Evolutionary conservation across 2,797 vertebrate genomes (phyloP).

Genomic region (Falco berigora): DNA sequence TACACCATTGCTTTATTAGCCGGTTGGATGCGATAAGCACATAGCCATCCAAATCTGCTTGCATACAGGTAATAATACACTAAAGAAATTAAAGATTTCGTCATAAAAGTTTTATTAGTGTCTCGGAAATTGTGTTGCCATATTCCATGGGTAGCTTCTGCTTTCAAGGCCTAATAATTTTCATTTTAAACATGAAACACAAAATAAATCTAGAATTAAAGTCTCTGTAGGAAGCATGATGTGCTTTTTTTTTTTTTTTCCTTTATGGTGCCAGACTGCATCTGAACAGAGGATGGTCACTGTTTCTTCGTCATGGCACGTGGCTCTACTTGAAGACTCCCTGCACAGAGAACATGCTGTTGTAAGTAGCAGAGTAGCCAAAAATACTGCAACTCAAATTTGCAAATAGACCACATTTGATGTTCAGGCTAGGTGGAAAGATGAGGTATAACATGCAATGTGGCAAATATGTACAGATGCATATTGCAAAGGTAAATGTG

Average conservation of each 20-base stretch:
- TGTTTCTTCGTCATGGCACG: neutral
- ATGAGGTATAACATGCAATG: neutral
- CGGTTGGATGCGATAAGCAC: neutral
- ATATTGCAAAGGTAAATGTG: neutral
- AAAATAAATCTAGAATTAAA: neutral
- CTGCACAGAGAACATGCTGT: neutral
- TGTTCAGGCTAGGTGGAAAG: neutral
- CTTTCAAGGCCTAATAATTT: neutral
- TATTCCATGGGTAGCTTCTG: neutral
- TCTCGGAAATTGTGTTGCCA: neutral
- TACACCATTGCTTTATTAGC: neutral
- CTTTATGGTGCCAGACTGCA: too few species aligned
- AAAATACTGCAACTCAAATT: neutral
- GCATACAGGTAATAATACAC: neutral
- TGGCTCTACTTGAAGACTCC: neutral
- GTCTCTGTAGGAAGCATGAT: neutral
- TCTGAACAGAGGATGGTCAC: neutral
- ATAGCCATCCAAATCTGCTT: neutral
- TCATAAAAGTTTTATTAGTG: neutral
- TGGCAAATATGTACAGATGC: neutral
- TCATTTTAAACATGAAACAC: neutral
- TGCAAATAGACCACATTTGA: neutral
- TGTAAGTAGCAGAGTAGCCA: neutral
- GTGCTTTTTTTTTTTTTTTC: too few species aligned
- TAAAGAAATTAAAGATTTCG: neutral